Evolutionary conservation across 2,113 vertebrate species (phyloP), one percentile per base, ranked within the genome.

Genomic region (Dissostichus mawsoni): DNA sequence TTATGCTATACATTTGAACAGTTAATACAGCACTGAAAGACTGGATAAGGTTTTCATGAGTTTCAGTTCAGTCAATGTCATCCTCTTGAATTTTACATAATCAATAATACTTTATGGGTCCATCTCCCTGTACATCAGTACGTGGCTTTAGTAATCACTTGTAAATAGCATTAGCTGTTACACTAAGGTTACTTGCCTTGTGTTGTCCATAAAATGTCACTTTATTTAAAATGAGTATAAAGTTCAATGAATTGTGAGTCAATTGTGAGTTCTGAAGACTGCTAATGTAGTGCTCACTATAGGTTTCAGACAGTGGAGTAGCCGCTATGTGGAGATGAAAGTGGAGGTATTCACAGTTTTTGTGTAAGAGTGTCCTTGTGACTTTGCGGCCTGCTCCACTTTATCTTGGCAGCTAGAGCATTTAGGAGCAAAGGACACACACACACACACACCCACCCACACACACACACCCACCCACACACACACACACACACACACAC

Each of bases 331-430:
- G 50, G 17, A 53, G 50, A 53, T 0, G 2, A 52, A 23, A 51
- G 47, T 25, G 23, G 71, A 53, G 12, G 48, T 11, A 16, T 16
- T 52, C 58, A 25, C n/a, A 44, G 25, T 33, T 48, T 59, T 62
- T 23, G 57, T 62, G 45, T 41, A 11, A 7, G 10, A 11, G 64
- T 64, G 61, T 73, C 17, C 63, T 36, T 70, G 14, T 23, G 13
- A 47, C 52, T 59, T 33, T 25, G 53, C 75, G 50, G 29, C 62
- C 66, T 69, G 52, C 33, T 61, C 51, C 20, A 80, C 71, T 76
- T 87, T 47, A 57, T 80, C 45, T 75, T 76, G 52, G 52, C 53
- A 76, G 74, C 70, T 25, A 2, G 20, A 71, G 29, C 65, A 69
- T 71, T 50, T 69, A 69, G 68, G 56, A 59, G 47, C 79, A 69